Evolutionary conservation across 2,113 vertebrate species (phyloP).

Genomic region (Stegastes partitus): DNA sequence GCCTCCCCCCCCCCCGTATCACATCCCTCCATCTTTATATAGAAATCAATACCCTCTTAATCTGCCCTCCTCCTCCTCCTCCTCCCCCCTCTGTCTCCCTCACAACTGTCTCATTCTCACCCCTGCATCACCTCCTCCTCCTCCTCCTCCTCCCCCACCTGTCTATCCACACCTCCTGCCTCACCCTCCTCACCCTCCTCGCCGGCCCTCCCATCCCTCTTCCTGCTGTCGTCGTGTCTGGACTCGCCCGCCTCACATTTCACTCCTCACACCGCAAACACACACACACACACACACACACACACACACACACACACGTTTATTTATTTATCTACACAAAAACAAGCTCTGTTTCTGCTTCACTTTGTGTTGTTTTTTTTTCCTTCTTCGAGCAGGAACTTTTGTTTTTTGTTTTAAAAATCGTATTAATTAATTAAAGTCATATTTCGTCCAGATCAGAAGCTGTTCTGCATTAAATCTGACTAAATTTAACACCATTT

Average conservation of each 20-base stretch:
- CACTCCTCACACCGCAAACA: constrained; percentile 26
- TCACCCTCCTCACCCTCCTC: background rate
- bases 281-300: constrained; percentile 7
- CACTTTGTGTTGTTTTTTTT: background rate
- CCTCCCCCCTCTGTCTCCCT: background rate
- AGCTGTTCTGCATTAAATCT: no score
- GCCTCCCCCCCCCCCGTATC: constrained; percentile 63
- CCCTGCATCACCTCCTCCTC: constrained; percentile 17
- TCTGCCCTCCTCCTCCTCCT: constrained; percentile 63
- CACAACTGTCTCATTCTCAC: constrained; percentile 65
- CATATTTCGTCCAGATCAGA: no score
- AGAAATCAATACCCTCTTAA: constrained; percentile 86
- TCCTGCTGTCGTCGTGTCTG: constrained; percentile 68
- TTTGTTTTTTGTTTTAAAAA: no score
- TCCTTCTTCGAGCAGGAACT: no score
- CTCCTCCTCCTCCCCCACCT: background rate
- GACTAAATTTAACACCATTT: no score
- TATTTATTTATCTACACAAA: constrained; percentile 22
- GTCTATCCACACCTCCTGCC: constrained; percentile 26
- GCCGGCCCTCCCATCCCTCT: constrained; percentile 33
- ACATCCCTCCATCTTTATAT: constrained; percentile 84
- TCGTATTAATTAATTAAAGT: no score
- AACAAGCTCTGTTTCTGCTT: background rate
- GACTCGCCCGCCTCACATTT: constrained; percentile 74
- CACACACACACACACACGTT: constrained; percentile 14